These are phyloP conservation scores for Drepana falcataria DNA, from an alignment of 2,888 invertebrate species.

Conservation along the genomic window DNA sequence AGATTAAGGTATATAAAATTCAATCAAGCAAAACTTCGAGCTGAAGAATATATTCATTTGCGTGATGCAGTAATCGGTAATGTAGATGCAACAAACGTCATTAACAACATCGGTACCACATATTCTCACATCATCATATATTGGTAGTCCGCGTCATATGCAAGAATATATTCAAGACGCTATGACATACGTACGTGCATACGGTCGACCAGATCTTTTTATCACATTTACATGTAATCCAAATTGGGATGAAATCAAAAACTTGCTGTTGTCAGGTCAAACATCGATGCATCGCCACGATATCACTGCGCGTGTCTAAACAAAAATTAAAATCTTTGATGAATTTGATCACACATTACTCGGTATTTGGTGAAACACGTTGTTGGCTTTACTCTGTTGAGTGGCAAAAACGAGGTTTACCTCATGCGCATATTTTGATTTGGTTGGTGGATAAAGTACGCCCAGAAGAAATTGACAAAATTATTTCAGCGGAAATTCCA, in stretches of 20 bases:
- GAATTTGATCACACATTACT: too few species aligned
- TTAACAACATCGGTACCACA: not conserved
- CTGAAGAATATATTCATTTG: constrained; percentile 11
- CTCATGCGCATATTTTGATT: constrained; percentile 15
- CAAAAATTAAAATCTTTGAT: too few species aligned
- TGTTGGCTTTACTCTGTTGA: constrained; percentile 12
- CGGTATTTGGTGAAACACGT: too few species aligned
- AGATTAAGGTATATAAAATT: constrained; percentile 5
- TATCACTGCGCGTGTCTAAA: too few species aligned
- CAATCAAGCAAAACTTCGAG: constrained; percentile 8
- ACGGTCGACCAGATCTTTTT: constrained; percentile 8
- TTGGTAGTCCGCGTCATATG: constrained; percentile 26
- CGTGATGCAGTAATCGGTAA: not conserved
- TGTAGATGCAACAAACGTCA: not conserved
- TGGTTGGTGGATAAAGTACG: constrained; percentile 14
- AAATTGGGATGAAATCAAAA: not conserved
- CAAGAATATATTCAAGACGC: constrained; percentile 28
- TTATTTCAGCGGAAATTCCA: constrained; percentile 12
- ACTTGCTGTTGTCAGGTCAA: constrained; percentile 9
- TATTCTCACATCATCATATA: constrained; percentile 8
- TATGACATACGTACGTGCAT: constrained; percentile 18
- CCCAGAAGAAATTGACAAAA: constrained; percentile 12
- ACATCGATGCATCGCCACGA: constrained; percentile 7
- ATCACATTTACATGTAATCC: constrained; percentile 6
- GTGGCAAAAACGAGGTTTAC: constrained; percentile 21